Base-by-base conservation (phyloP, 2,888 invertebrate species). In the Chalcosyrphus nemorum region DNA sequence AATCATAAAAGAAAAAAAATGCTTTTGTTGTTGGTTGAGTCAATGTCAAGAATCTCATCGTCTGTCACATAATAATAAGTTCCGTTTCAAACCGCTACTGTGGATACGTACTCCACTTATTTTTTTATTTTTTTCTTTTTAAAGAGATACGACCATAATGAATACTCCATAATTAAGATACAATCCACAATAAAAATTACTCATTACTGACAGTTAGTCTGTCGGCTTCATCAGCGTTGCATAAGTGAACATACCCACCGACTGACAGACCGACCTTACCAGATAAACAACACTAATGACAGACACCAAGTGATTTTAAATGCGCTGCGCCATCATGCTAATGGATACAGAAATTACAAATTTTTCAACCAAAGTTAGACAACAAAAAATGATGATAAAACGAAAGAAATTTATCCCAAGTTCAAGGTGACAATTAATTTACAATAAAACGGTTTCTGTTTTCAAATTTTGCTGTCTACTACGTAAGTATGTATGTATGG, bases 341-440 rank as follows among this genome's bases (percentile, higher is more conserved):
- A 50, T 13, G 32, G 56, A 65, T 54, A 17, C n/a, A n/a, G 24
- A 35, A 74, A 47, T 68, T 68, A 54, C 13, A 45, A 50, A 24
- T 59, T 43, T 9, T 11, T 17, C 24, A n/a, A 27, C 11, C 38
- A 19, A 0, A 35, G 24, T 21, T 41, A 15, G 50, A 41, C 41
- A n/a, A 29, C 52, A 9, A 27, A 29, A n/a, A 27, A 15, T 9
- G 52, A 43, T 27, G 41, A 72, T 47, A 21, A 50, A 50, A 29
- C 32, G 32, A 61, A 45, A n/a, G 19, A 68, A 54, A 76, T 59
- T 50, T 15, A 43, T 76, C 68, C 5, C 75, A 76, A 76, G 76
- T 76, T 76, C 76, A 76, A 68, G 76, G 76, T 43, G 32, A 59
- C 59, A 68, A 76, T 57, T 68, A 76, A 76, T 68, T 68, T 54